Evolutionary conservation across 2,113 vertebrate species (phyloP).

Genomic region (Megalops atlanticus): DNA sequence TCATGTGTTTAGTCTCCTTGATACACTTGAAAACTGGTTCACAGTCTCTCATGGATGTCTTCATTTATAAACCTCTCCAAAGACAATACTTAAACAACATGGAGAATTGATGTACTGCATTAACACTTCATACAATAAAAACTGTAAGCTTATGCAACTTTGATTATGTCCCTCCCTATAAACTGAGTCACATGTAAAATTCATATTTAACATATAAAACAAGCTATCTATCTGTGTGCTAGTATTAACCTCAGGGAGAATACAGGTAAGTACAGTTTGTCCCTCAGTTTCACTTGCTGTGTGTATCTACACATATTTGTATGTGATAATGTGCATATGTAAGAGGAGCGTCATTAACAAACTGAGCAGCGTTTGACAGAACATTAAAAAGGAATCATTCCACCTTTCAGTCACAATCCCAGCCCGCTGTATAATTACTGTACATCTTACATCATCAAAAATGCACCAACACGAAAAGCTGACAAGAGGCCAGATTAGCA

Average conservation of each 20-base stretch:
- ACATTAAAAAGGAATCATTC: background rate
- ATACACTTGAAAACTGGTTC: background rate
- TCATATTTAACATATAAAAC: background rate
- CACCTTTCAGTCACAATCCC: background rate
- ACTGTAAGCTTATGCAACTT: background rate
- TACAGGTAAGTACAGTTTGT: background rate
- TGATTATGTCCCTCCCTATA: background rate
- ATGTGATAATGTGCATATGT: too few relatives aligned
- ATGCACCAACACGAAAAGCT: conserved; percentile 66
- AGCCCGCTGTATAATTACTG: conserved; percentile 51
- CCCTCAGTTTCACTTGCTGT: background rate
- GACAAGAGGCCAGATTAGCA: conserved; percentile 79
- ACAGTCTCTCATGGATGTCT: too few relatives aligned
- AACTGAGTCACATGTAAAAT: background rate
- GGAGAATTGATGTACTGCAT: background rate
- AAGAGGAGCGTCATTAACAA: too few relatives aligned
- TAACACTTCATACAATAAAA: background rate
- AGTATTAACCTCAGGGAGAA: background rate
- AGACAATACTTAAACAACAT: too few relatives aligned
- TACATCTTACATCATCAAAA: conserved; percentile 73
- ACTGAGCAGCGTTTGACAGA: too few relatives aligned
- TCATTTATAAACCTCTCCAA: too few relatives aligned
- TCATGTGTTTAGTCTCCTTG: background rate
- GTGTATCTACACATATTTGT: background rate
- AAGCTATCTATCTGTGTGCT: background rate